These are phyloP conservation scores for Molorchus minor DNA, from an alignment of 2,888 invertebrate species.

Conservation along the genomic window DNA sequence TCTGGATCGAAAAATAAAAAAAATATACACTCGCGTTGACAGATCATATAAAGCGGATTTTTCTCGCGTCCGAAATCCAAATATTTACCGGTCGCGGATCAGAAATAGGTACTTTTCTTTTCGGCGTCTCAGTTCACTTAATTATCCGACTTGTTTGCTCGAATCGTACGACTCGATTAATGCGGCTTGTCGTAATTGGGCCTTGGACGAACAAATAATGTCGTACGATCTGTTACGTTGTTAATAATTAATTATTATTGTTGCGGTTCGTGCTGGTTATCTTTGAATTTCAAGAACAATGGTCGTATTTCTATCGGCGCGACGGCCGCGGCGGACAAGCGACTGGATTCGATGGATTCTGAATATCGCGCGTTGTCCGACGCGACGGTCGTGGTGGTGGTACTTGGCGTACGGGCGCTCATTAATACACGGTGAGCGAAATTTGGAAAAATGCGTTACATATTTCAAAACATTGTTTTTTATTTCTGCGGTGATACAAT, in stretches of 20 bases:
- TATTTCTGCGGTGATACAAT: too few relatives aligned
- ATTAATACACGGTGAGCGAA: too few relatives aligned
- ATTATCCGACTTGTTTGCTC: too few relatives aligned
- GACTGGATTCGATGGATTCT: background rate
- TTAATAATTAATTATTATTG: background rate
- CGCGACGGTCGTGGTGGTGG: too few relatives aligned
- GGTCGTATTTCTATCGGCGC: conserved; percentile 5
- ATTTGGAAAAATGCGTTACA: too few relatives aligned
- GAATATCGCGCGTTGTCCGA: too few relatives aligned
- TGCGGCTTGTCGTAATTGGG: background rate
- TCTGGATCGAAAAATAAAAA: too few relatives aligned
- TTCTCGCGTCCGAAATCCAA: too few relatives aligned
- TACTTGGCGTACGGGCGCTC: too few relatives aligned
- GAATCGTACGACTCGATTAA: too few relatives aligned
- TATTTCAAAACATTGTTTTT: too few relatives aligned
- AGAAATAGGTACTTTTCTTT: background rate
- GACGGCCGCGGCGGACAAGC: conserved; percentile 19
- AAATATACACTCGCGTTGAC: conserved; percentile 5
- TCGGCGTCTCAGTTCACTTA: background rate
- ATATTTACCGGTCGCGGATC: background rate
- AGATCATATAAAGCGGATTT: conserved; percentile 3
- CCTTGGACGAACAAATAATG: background rate
- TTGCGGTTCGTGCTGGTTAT: background rate
- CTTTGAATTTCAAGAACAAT: conserved; percentile 8
- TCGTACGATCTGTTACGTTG: background rate